phyloP scores from a whole-genome alignment of 2,113 vertebrate genomes.

The Cephalopholis sonnerati region DNA sequence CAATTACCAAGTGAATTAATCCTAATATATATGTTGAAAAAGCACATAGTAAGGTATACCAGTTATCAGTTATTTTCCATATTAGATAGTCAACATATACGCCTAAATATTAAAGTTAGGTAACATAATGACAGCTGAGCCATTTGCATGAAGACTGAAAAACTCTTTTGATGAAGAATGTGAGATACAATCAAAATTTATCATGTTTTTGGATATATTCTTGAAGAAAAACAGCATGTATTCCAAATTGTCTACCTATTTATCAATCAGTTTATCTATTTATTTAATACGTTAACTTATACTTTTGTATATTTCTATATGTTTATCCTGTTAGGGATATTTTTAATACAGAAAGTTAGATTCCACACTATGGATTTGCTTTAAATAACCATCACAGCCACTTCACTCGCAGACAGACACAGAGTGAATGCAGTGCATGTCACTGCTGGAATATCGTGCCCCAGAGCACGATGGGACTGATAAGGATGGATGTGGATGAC shows the following conservation, averaged over 20 bases:
- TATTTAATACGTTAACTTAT: background rate
- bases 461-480: slow-evolving; percentile 50
- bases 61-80: background rate
- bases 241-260: background rate
- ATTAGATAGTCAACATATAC: background rate
- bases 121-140: background rate
- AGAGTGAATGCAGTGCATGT: slow-evolving; percentile 31
- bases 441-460: slow-evolving; percentile 40
- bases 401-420: slow-evolving; percentile 6
- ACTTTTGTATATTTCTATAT: background rate
- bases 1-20: background rate
- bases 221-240: background rate
- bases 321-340: background rate
- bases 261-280: too few species aligned
- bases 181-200: background rate
- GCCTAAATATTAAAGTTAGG: background rate
- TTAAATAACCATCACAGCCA: background rate
- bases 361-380: background rate
- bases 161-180: background rate
- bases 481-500: slow-evolving; percentile 58
- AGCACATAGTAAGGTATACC: background rate
- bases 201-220: background rate
- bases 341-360: background rate
- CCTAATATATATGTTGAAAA: background rate
- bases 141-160: too few species aligned